phyloP scores from a whole-genome alignment of 2,888 invertebrate genomes.

The Carterocephalus palaemon region DNA sequence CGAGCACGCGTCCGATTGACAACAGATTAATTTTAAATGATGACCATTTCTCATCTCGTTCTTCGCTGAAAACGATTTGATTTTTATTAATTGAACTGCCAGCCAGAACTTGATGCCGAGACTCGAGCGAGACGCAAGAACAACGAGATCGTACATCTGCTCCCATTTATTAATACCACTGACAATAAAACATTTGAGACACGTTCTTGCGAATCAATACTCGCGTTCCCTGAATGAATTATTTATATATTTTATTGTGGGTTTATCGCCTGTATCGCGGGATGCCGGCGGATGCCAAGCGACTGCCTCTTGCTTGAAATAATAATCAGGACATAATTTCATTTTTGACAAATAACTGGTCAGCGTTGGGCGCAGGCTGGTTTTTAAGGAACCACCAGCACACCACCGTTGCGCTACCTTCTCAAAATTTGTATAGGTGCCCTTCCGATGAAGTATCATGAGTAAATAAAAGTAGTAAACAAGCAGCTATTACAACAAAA shows the following conservation, averaged over 20 bases:
- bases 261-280: constrained; percentile 69
- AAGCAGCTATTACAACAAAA: too few relatives aligned
- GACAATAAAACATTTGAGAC: constrained; percentile 75
- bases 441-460: too few relatives aligned
- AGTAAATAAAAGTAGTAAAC: too few relatives aligned
- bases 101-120: constrained; percentile 47
- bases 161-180: constrained; percentile 69
- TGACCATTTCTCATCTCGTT: neutral
- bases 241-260: constrained; percentile 77
- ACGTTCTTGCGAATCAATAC: constrained; percentile 77
- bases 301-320: constrained; percentile 55
- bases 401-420: constrained; percentile 4
- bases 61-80: constrained; percentile 46
- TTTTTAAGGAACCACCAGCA: constrained; percentile 50
- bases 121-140: constrained; percentile 47
- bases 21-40: constrained; percentile 10
- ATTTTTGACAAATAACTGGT: constrained; percentile 76
- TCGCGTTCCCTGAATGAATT: constrained; percentile 65
- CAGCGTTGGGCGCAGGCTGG: constrained; percentile 46
- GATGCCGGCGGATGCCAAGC: constrained; percentile 49
- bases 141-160: constrained; percentile 61
- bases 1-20: constrained; percentile 13
- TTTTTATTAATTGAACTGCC: constrained; percentile 68
- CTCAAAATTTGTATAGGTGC: too few relatives aligned
- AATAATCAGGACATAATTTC: constrained; percentile 75